A percentile compares a stretch with the other conserved stretches of the same genome.
Evolutionary conservation across 2,888 invertebrate genomes (phyloP).

Genomic region (Tortrix viridana): DNA sequence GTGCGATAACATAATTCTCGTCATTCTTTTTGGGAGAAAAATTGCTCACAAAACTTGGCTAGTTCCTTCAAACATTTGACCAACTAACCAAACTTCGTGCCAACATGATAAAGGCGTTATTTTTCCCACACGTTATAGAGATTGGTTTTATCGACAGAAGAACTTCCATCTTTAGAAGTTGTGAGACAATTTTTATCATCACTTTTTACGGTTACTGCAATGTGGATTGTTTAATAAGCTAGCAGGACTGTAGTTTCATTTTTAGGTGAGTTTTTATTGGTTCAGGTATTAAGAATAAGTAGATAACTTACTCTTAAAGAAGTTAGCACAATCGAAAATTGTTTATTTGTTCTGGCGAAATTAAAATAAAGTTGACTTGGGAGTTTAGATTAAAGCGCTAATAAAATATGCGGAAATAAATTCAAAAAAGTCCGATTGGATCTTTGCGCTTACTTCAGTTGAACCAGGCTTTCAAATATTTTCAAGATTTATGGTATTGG

Average conservation of each 20-base stretch:
- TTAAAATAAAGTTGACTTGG: too few relatives aligned
- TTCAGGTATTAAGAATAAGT: slow-evolving; percentile 18
- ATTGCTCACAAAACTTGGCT: slow-evolving; percentile 15
- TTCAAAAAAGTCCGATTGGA: too few relatives aligned
- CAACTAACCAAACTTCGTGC: slow-evolving; percentile 18
- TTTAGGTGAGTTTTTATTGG: slow-evolving; percentile 23
- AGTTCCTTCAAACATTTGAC: slow-evolving; percentile 31
- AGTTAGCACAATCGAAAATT: not conserved
- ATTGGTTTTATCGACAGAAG: slow-evolving; percentile 29
- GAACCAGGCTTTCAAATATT: too few relatives aligned
- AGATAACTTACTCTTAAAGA: not conserved
- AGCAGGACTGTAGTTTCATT: slow-evolving; percentile 26
- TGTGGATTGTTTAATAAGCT: slow-evolving; percentile 31
- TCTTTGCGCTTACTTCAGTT: too few relatives aligned
- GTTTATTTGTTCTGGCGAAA: too few relatives aligned
- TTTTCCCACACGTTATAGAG: slow-evolving; percentile 35
- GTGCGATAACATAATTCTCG: slow-evolving; percentile 2
- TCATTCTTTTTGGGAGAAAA: slow-evolving; percentile 13
- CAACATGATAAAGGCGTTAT: slow-evolving; percentile 23
- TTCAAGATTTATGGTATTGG: too few relatives aligned
- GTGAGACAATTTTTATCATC: slow-evolving; percentile 31
- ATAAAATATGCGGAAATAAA: too few relatives aligned
- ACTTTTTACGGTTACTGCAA: slow-evolving; percentile 26
- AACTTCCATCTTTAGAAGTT: slow-evolving; percentile 31
- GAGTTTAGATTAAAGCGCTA: too few relatives aligned